These are phyloP conservation scores for Cenopis cana DNA, from an alignment of 2,888 invertebrate species.

Conservation along the genomic window DNA sequence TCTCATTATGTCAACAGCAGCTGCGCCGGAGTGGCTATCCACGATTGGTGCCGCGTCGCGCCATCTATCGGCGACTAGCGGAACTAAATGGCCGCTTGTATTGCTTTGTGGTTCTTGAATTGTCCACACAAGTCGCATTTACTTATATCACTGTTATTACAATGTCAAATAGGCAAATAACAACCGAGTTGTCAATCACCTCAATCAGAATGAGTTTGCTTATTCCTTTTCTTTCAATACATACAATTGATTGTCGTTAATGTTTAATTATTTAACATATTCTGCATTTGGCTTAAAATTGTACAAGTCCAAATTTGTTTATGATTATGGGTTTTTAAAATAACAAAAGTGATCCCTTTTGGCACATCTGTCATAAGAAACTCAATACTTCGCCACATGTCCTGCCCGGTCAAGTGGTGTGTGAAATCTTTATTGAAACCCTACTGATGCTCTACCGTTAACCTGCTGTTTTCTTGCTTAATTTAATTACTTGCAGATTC, in stretches of 20 bases:
- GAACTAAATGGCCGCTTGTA: conserved; percentile 26
- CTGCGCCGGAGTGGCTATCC: conserved; percentile 30
- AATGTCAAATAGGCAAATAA: background rate
- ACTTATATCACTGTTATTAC: background rate
- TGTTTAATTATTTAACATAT: too few relatives aligned
- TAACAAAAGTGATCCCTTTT: background rate
- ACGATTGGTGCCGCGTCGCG: conserved; percentile 16
- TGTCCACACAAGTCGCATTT: conserved; percentile 3
- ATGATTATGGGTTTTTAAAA: background rate
- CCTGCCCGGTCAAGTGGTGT: conserved; percentile 6
- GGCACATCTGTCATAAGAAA: conserved; percentile 30
- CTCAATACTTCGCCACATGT: conserved; percentile 35
- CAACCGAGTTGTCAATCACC: background rate
- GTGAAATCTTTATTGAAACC: conserved; percentile 38
- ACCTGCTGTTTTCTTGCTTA: conserved; percentile 24
- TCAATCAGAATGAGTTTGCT: background rate
- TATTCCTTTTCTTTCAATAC: too few relatives aligned
- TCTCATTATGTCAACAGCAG: conserved; percentile 40
- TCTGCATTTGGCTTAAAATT: too few relatives aligned
- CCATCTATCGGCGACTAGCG: conserved; percentile 21
- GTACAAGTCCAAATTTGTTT: background rate
- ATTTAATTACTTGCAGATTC: background rate
- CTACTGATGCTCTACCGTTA: background rate
- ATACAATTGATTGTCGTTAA: too few relatives aligned
- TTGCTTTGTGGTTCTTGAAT: conserved; percentile 11